Percentiles rank a stretch among this genome's conserved stretches.
phyloP scores from a whole-genome alignment of 2,888 invertebrate genomes.

The Heliothis peltigera region DNA sequence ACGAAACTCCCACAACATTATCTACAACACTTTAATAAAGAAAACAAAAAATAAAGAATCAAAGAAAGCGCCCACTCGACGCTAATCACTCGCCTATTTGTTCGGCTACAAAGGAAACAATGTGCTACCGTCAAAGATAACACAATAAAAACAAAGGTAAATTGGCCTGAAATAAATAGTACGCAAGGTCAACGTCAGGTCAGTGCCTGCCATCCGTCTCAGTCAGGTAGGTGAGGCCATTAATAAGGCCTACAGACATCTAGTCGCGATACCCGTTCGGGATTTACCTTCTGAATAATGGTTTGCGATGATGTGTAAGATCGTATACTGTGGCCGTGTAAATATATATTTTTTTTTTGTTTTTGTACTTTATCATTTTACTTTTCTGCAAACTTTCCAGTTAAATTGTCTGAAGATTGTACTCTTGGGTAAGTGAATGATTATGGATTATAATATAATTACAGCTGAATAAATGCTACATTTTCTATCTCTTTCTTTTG shows the following conservation, averaged over 20 bases:
- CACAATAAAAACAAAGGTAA: slow-evolving; percentile 60
- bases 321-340: slow-evolving; percentile 22
- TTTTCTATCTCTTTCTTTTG: neutral
- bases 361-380: no score
- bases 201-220: slow-evolving; percentile 63
- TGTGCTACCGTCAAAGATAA: slow-evolving; percentile 58
- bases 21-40: slow-evolving; percentile 44
- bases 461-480: neutral
- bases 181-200: slow-evolving; percentile 60
- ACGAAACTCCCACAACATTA: slow-evolving; percentile 20
- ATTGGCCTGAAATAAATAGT: slow-evolving; percentile 56
- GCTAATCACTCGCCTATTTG: slow-evolving; percentile 50
- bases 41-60: slow-evolving; percentile 43
- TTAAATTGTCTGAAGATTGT: no score
- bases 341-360: no score
- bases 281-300: slow-evolving; percentile 59
- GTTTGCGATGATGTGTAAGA: slow-evolving; percentile 41
- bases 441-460: no score
- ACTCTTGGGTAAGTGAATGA: no score
- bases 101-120: slow-evolving; percentile 49
- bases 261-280: slow-evolving; percentile 60
- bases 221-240: slow-evolving; percentile 69
- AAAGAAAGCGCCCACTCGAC: slow-evolving; percentile 34
- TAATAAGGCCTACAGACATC: slow-evolving; percentile 70
- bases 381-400: no score